Conservation (phyloP, 2,888 invertebrate species). For the Aricia artaxerxes region DNA sequence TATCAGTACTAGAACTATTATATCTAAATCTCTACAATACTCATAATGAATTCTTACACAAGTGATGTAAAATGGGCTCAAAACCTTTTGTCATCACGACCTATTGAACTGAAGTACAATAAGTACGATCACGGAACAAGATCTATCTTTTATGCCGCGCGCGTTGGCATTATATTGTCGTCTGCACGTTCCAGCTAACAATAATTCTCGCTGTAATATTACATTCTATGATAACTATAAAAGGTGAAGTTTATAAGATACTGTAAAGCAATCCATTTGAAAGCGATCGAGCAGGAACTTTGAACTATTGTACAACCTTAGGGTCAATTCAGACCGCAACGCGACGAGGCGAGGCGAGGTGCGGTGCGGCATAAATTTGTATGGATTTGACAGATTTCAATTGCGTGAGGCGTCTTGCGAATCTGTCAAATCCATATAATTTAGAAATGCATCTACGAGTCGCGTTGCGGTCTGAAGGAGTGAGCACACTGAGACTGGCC, state of each 20-base stretch:
- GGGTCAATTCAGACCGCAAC: no score
- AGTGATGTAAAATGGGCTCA: slow-evolving; percentile 3
- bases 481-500: no score
- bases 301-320: no score
- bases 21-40: not conserved
- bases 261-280: not conserved
- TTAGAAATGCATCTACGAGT: no score
- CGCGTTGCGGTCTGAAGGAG: no score
- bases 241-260: not conserved
- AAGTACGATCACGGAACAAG: not conserved
- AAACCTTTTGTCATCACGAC: slow-evolving; percentile 11
- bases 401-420: no score
- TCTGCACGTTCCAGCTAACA: slow-evolving; percentile 14
- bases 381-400: no score
- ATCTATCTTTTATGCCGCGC: slow-evolving; percentile 15
- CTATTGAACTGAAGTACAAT: slow-evolving; percentile 21
- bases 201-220: slow-evolving; percentile 1
- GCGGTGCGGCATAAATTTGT: no score
- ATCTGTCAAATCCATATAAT: no score
- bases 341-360: no score
- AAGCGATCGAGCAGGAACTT: not conserved
- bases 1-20: no score
- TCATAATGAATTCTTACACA: not conserved
- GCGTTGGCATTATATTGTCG: slow-evolving; percentile 8
- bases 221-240: not conserved